A percentile compares a stretch with the other conserved stretches of the same genome.
Conservation (phyloP, 2,888 invertebrate species). For the Tanypteryx hageni region DNA sequence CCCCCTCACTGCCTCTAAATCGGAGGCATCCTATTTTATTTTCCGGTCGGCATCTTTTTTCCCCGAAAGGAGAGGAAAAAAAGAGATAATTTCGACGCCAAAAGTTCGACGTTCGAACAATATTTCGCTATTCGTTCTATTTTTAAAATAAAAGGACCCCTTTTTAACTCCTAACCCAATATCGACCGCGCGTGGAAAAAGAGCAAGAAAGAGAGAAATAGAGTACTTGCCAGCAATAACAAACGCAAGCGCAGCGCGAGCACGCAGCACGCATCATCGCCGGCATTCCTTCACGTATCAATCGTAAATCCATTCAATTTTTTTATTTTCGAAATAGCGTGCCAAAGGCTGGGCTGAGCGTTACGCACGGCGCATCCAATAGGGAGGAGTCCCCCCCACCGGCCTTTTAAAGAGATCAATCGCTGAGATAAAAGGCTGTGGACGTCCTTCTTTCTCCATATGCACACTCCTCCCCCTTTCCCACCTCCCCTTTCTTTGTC, state of each 20-base stretch:
- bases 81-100: too few species aligned
- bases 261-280: not conserved
- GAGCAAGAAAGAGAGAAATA: too few species aligned
- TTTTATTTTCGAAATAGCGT: constrained; percentile 1
- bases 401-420: not conserved
- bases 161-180: not conserved
- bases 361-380: constrained; percentile 8
- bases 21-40: too few species aligned
- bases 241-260: not conserved
- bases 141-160: not conserved
- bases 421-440: not conserved
- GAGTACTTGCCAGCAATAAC: not conserved
- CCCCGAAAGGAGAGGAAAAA: too few species aligned
- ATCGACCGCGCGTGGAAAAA: not conserved
- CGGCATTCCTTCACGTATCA: constrained; percentile 1
- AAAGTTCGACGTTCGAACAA: too few species aligned
- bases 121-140: not conserved
- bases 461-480: not conserved
- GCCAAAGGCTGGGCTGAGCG: not conserved
- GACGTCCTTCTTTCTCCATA: constrained; percentile 29
- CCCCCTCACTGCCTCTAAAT: too few species aligned
- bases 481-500: not conserved
- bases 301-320: not conserved
- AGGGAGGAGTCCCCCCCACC: not conserved
- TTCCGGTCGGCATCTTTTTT: too few species aligned